Conservation (phyloP, 2,113 vertebrate genomes). For the Cyphomyrus discorhynchus region DNA sequence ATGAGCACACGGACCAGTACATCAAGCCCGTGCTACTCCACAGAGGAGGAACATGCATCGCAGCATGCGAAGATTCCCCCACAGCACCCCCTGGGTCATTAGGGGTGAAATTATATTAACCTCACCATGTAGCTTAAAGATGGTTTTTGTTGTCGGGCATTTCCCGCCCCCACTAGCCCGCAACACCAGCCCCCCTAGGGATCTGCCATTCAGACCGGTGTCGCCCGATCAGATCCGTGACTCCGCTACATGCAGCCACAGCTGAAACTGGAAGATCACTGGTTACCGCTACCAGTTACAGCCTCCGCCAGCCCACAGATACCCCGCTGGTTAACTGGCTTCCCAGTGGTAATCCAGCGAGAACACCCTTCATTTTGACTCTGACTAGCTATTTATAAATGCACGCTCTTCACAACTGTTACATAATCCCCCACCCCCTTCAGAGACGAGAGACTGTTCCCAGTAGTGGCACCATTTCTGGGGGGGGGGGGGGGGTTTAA, state of each 20-base stretch:
- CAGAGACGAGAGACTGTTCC: background rate
- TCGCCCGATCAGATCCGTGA: background rate
- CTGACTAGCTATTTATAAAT: constrained; percentile 2
- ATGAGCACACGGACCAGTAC: background rate
- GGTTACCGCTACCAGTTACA: background rate
- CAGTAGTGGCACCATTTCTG: background rate
- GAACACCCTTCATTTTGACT: background rate
- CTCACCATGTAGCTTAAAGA: background rate
- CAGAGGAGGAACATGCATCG: background rate
- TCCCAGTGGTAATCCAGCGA: background rate
- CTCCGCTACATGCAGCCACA: background rate
- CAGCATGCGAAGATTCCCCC: background rate
- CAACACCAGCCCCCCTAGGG: background rate
- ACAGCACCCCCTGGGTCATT: background rate
- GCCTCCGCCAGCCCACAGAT: background rate
- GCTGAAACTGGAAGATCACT: background rate
- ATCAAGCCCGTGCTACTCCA: background rate
- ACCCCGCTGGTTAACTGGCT: background rate
- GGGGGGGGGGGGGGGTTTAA: background rate
- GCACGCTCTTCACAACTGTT: background rate
- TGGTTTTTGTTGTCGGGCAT: background rate
- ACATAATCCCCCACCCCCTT: background rate
- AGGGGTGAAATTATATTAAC: background rate
- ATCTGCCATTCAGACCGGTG: background rate
- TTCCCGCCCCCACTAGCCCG: background rate